Base-by-base conservation (phyloP, 2,888 invertebrate genomes). In the Drepanosiphum platanoidis region DNA sequence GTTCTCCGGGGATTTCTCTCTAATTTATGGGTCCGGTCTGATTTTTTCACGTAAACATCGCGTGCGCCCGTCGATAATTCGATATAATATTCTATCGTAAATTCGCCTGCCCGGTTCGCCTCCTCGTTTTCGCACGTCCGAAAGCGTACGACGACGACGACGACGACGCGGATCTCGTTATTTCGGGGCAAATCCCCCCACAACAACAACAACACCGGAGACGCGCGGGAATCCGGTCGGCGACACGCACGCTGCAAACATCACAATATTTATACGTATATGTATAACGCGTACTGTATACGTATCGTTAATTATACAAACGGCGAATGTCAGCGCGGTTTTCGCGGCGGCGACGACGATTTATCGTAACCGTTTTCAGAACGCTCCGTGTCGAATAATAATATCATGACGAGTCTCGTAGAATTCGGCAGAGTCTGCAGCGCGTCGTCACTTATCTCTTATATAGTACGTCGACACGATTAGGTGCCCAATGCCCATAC, bases 11-110 rank as follows among this genome's bases (percentile, higher is more conserved):
- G n/a, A 77, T 68, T 68, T 75, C 77, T 68, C 52, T 52, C 9
- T 66, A 52, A 84, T 84, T 84, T 84, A 84, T 84, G 77, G 84
- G 77, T 84, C 84, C 77, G 77, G 84, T 84, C 30, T n/a, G 84
- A 77, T 66, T 77, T 74, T 81, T 83, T 61, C 18, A 58, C 75
- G 64, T 83, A 75, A 83, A 83, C 75, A 84, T 84, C 68, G 84
- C 84, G 84, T 84, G 84, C 66, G 52, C 36, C 77, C 75, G 84
- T 84, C 84, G 75, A 84, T 84, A 70, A 22, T 77, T 58, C 84
- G 84, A 84, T 77, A n/a, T n/a, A n/a, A n/a, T n/a, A 77, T 15
- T 13, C 27, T 27, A 18, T 34, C 66, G 32, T 83, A 74, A 75
- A 83, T 75, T n/a, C 74, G 32, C 30, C n/a, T n/a, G 36, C 0